A percentile compares a stretch with the other conserved stretches of the same genome.
These are phyloP conservation scores for Danio albolineatus DNA, from an alignment of 2,797 vertebrate species.

Conservation along the genomic window DNA sequence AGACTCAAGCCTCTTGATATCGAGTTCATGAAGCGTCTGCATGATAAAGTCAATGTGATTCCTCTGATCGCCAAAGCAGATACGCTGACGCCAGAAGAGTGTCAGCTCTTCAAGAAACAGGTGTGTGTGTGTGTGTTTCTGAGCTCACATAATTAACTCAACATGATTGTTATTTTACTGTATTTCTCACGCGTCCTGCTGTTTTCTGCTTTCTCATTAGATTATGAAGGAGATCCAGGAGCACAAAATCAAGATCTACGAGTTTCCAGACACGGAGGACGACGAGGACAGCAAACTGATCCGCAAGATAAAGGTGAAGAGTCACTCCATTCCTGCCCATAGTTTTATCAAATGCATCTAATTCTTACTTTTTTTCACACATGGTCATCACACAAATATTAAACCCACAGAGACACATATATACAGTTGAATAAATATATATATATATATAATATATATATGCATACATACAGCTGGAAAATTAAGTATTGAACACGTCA, in stretches of 20 bases:
- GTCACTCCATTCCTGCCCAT: not conserved
- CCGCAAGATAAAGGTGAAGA: constrained; percentile 83
- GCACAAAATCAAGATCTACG: constrained; percentile 86
- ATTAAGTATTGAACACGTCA: too few relatives aligned
- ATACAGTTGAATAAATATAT: too few relatives aligned
- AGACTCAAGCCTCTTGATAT: constrained; percentile 86
- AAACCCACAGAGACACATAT: too few relatives aligned
- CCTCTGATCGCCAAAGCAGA: constrained; percentile 85
- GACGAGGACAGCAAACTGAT: constrained; percentile 85
- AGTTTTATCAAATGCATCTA: too few relatives aligned
- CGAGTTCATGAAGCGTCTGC: constrained; percentile 86
- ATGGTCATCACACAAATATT: too few relatives aligned
- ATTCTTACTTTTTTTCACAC: too few relatives aligned
- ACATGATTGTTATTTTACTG: not conserved
- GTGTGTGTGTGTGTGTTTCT: constrained; percentile 65
- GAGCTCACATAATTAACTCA: not conserved
- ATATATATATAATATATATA: too few relatives aligned
- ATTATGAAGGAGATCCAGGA: constrained; percentile 88
- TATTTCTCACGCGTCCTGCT: not conserved
- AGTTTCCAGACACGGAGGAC: constrained; percentile 84
- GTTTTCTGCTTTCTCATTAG: constrained; percentile 61
- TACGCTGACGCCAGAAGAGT: constrained; percentile 84
- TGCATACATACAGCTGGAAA: too few relatives aligned
- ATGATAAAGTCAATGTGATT: constrained; percentile 87
- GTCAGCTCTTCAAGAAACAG: constrained; percentile 87